Conservation (phyloP, 2,888 invertebrate genomes). For the Orthosia gothica region DNA sequence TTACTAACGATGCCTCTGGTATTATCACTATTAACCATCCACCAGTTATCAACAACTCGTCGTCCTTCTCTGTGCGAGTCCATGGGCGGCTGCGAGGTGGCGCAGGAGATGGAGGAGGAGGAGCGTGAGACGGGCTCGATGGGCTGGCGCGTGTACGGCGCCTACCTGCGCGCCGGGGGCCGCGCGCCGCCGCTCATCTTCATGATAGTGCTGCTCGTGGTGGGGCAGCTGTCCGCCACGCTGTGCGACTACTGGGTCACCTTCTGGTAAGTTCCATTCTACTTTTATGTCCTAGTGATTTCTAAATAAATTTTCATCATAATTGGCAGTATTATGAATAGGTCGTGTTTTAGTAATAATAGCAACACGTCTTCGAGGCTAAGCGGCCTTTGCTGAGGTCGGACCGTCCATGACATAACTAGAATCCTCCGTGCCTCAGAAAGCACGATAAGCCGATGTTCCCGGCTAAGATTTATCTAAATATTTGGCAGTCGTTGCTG, state of each 20-base stretch:
- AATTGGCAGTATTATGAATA: too few relatives aligned
- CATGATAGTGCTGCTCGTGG: conserved; percentile 91
- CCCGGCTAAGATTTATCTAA: too few relatives aligned
- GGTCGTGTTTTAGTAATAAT: too few relatives aligned
- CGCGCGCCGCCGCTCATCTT: conserved; percentile 89
- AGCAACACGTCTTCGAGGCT: too few relatives aligned
- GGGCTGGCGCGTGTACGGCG: conserved; percentile 92
- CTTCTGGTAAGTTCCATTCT: conserved; percentile 91
- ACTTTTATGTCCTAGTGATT: neutral
- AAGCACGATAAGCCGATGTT: too few relatives aligned
- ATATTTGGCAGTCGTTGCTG: too few relatives aligned
- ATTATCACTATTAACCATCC: neutral
- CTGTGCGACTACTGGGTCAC: conserved; percentile 95
- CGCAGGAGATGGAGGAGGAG: conserved; percentile 92
- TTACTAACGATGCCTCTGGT: neutral
- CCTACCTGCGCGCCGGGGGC: conserved; percentile 92
- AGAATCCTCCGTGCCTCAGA: too few relatives aligned
- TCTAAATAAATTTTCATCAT: neutral
- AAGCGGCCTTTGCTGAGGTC: too few relatives aligned
- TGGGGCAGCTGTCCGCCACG: conserved; percentile 93
- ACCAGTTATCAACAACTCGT: conserved; percentile 81
- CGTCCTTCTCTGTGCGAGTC: conserved; percentile 89
- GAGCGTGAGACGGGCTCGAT: conserved; percentile 93
- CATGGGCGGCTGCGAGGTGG: conserved; percentile 82
- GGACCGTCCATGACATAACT: too few relatives aligned